Evolutionary conservation across 2,888 invertebrate genomes (phyloP).

Genomic region (Panzeria rudis): DNA sequence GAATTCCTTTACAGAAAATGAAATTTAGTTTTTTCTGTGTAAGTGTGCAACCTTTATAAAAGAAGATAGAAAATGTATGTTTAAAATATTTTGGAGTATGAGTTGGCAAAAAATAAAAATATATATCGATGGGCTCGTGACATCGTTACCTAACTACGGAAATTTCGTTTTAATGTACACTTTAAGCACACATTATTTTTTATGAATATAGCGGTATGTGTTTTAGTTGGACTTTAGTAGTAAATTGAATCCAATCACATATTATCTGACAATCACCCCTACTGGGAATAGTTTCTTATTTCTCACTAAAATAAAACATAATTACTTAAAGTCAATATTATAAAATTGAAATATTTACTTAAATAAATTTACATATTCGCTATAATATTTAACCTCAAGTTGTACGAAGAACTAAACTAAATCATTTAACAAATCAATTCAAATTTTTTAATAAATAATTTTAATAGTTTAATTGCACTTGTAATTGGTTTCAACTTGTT

Average conservation of each 20-base stretch:
- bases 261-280: background rate
- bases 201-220: no score
- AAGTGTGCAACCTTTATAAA: no score
- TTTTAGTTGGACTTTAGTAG: background rate
- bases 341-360: background rate
- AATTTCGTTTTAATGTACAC: no score
- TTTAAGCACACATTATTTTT: no score
- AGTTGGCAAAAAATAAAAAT: no score
- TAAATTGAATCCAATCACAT: background rate
- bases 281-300: background rate
- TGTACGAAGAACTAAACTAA: conserved; percentile 10
- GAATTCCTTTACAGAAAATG: no score
- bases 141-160: no score
- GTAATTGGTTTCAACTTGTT: conserved; percentile 47
- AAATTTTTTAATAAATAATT: conserved; percentile 34
- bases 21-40: no score
- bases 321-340: background rate
- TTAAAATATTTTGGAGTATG: no score
- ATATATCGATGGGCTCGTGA: no score
- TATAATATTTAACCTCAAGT: background rate
- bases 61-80: no score
- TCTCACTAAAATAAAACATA: background rate
- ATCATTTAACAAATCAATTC: conserved; percentile 24
- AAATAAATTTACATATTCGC: background rate
- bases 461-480: conserved; percentile 49